phyloP scores from a whole-genome alignment of 2,797 vertebrate species.

The Enteromius treurensis region DNA sequence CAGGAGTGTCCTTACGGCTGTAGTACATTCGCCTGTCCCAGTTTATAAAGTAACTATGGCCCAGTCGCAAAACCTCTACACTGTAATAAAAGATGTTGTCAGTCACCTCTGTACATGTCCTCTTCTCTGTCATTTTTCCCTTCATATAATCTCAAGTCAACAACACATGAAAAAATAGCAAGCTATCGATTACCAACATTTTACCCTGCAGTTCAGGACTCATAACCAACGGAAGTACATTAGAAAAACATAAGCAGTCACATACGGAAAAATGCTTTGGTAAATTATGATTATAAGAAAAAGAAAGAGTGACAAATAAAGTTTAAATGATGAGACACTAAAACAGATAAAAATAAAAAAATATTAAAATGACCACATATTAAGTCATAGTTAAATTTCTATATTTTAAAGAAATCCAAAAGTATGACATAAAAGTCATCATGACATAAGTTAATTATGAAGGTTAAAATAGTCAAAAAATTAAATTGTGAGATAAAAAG shows the following conservation, averaged over 20 bases:
- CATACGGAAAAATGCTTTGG: neutral
- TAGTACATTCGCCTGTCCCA: slow-evolving; percentile 80
- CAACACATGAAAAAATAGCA: neutral
- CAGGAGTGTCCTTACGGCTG: slow-evolving; percentile 66
- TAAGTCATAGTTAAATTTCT: neutral
- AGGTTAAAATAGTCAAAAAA: too few relatives aligned
- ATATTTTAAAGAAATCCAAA: neutral
- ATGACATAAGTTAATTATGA: neutral
- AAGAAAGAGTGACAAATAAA: neutral
- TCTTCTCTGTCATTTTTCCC: neutral
- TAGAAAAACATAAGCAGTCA: neutral
- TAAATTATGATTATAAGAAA: neutral
- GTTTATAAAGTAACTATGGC: slow-evolving; percentile 79
- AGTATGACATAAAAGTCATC: neutral
- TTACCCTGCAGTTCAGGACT: neutral
- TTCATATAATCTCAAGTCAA: neutral
- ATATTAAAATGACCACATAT: neutral
- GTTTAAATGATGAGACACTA: neutral
- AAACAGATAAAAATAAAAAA: neutral
- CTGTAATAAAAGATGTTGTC: slow-evolving; percentile 41
- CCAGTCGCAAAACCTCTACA: slow-evolving; percentile 69
- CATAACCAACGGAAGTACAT: neutral
- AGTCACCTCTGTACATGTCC: neutral
- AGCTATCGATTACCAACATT: neutral
- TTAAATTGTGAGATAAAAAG: neutral